Evolutionary conservation across 2,113 vertebrate genomes (phyloP).

Genomic region (Perca schrenkii): DNA sequence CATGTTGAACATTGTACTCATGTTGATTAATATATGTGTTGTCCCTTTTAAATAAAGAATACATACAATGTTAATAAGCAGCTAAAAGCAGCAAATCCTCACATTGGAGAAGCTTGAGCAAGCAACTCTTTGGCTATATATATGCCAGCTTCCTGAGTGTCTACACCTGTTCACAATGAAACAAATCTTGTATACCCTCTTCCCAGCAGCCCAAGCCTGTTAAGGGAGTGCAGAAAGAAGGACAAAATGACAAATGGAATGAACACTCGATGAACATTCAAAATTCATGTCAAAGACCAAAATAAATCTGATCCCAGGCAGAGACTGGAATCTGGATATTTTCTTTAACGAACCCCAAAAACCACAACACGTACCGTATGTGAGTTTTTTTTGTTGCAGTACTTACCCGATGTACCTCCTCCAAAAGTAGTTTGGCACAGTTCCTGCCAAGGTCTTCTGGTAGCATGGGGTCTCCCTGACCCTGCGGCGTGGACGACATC

Average conservation of each 20-base stretch:
- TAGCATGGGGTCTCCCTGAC: slow-evolving; percentile 89
- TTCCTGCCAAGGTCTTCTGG: slow-evolving; percentile 93
- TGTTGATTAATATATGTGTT: no score
- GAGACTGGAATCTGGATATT: background rate
- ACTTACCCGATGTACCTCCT: slow-evolving; percentile 93
- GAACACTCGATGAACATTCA: background rate
- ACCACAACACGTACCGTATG: background rate
- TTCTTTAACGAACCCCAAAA: background rate
- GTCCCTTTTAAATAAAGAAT: no score
- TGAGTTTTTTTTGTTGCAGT: background rate
- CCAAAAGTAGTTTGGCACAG: slow-evolving; percentile 94
- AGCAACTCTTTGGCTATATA: no score
- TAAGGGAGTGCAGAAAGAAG: background rate
- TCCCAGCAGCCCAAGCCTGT: background rate
- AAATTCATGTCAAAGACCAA: background rate
- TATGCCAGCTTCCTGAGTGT: background rate
- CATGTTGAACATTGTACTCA: no score
- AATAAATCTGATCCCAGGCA: background rate
- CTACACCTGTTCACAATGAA: background rate
- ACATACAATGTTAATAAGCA: no score
- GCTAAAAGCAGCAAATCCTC: no score
- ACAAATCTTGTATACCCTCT: background rate
- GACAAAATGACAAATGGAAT: no score
- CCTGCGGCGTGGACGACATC: slow-evolving; percentile 92
- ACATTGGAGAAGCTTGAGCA: no score